Conservation (phyloP, 2,797 vertebrate species). For the Oreonectes daqikongensis region DNA sequence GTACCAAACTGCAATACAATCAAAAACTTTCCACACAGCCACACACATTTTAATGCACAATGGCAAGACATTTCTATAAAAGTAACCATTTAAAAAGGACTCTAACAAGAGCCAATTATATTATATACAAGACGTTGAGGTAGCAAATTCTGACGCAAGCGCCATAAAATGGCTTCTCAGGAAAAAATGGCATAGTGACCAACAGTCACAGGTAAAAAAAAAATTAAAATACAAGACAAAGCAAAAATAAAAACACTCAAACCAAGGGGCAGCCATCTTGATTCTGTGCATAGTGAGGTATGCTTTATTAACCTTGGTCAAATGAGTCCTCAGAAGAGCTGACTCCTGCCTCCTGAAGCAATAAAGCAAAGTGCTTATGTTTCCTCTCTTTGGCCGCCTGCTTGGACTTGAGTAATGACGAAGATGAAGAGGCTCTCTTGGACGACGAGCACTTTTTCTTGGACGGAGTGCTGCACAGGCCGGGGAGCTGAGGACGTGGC, state of each 20-base stretch:
- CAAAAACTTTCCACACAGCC: slow-evolving; percentile 85
- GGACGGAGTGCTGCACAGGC: slow-evolving; percentile 71
- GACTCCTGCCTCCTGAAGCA: slow-evolving; percentile 89
- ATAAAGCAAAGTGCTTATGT: slow-evolving; percentile 91
- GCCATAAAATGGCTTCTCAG: slow-evolving; percentile 69
- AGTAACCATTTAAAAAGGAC: slow-evolving; percentile 68
- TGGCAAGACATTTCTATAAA: slow-evolving; percentile 75
- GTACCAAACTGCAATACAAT: slow-evolving; percentile 95
- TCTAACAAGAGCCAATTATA: slow-evolving; percentile 76
- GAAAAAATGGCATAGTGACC: slow-evolving; percentile 42
- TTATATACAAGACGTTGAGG: slow-evolving; percentile 71
- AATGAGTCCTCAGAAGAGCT: slow-evolving; percentile 97
- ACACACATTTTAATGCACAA: slow-evolving; percentile 86
- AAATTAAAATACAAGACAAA: slow-evolving; percentile 33
- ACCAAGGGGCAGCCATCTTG: slow-evolving; percentile 44
- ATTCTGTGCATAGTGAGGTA: slow-evolving; percentile 64
- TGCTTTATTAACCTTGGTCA: slow-evolving; percentile 97
- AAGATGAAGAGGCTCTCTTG: slow-evolving; percentile 64
- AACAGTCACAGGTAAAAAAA: no score
- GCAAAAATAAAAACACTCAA: slow-evolving; percentile 38
- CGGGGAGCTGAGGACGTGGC: slow-evolving; percentile 67
- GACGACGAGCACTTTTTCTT: slow-evolving; percentile 75
- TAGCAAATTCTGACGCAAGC: slow-evolving; percentile 77
- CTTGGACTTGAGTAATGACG: slow-evolving; percentile 77
- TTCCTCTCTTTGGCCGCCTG: slow-evolving; percentile 84